phyloP scores from a whole-genome alignment of 2,113 vertebrate species.

The Crocuta crocuta region DNA sequence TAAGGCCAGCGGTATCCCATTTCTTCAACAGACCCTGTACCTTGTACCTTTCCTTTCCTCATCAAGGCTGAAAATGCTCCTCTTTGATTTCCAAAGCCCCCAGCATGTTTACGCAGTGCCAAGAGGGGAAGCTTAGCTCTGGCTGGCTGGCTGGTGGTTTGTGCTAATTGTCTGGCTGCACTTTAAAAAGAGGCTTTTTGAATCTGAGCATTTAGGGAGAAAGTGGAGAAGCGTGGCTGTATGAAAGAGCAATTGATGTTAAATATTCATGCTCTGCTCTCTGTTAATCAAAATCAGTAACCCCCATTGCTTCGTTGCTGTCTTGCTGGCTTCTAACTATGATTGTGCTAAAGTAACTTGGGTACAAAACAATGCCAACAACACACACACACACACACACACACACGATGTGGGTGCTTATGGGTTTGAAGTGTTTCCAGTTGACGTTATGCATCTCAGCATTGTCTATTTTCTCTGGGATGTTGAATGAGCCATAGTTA shows the following conservation, averaged over 20 bases:
- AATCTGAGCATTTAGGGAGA: conserved; percentile 68
- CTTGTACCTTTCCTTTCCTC: neutral
- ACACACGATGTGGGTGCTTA: neutral
- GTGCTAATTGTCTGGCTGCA: conserved; percentile 62
- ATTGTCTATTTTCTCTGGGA: neutral
- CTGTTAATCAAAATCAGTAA: conserved; percentile 51
- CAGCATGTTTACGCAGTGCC: neutral
- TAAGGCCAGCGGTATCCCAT: neutral
- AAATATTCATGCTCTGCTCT: conserved; percentile 72
- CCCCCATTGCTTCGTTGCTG: conserved; percentile 34
- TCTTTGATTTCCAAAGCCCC: conserved; percentile 19
- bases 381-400: neutral
- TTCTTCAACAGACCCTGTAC: neutral
- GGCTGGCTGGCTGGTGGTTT: neutral
- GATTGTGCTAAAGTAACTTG: neutral
- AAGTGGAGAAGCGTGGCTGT: conserved; percentile 58
- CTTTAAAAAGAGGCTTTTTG: conserved; percentile 64
- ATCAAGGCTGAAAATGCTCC: neutral
- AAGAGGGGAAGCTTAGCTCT: neutral
- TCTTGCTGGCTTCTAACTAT: conserved; percentile 22
- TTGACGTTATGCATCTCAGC: neutral
- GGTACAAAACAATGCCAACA: neutral
- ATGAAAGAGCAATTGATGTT: conserved; percentile 65
- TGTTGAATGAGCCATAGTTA: neutral
- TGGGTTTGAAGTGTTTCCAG: neutral